Conservation (phyloP, 2,888 invertebrate species). For the Caenorhabditis wallacei region DNA sequence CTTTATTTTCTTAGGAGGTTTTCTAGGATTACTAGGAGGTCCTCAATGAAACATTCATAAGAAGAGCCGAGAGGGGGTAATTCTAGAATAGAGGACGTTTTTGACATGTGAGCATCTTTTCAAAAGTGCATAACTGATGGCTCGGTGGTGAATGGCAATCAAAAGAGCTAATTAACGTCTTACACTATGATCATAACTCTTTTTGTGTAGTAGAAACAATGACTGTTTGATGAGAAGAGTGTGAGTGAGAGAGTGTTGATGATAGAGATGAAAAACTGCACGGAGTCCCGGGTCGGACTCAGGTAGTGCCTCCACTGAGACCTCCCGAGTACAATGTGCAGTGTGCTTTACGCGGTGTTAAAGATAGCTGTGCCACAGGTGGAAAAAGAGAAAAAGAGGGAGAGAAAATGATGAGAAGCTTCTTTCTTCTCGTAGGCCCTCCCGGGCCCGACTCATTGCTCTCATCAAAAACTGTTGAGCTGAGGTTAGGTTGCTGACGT, state of each 20-base stretch:
- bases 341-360: conserved; percentile 58
- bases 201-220: conserved; percentile 26
- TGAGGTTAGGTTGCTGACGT: conserved; percentile 50
- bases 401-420: conserved; percentile 46
- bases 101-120: background rate
- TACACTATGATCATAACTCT: conserved; percentile 43
- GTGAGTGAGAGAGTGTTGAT: background rate
- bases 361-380: conserved; percentile 63
- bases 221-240: conserved; percentile 14
- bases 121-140: conserved; percentile 35
- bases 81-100: background rate
- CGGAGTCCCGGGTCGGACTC: conserved; percentile 33
- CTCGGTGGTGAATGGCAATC: conserved; percentile 3
- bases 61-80: conserved; percentile 8
- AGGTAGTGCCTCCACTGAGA: conserved; percentile 44
- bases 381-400: conserved; percentile 23
- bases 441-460: conserved; percentile 30
- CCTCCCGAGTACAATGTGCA: conserved; percentile 62
- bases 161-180: conserved; percentile 41
- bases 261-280: conserved; percentile 12
- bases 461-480: conserved; percentile 60
- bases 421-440: conserved; percentile 33
- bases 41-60: conserved; percentile 59
- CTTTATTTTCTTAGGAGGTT: conserved; percentile 10
- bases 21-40: conserved; percentile 47